Conservation (phyloP, 2,113 vertebrate genomes). For the Gracilinanus agilis region DNA sequence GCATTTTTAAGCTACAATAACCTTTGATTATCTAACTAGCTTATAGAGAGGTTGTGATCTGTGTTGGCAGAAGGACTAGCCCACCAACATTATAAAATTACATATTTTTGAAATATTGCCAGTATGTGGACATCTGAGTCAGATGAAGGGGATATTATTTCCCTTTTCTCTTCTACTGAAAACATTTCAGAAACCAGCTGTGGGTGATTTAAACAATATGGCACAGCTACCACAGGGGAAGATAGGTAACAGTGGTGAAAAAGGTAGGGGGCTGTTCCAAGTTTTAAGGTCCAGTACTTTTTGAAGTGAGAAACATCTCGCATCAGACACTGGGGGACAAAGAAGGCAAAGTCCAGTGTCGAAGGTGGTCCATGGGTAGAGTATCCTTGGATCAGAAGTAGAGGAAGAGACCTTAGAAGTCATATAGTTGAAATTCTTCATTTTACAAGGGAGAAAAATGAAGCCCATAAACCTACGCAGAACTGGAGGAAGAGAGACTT, state of each 20-base stretch:
- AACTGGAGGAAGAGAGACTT: too few relatives aligned
- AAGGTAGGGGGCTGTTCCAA: not conserved
- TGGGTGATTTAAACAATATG: too few relatives aligned
- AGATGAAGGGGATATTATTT: too few relatives aligned
- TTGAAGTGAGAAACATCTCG: not conserved
- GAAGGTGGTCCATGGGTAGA: not conserved
- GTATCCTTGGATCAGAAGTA: not conserved
- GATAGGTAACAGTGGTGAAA: too few relatives aligned
- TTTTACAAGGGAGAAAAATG: not conserved
- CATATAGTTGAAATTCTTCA: not conserved
- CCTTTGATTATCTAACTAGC: not conserved
- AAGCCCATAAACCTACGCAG: not conserved
- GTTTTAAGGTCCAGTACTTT: not conserved
- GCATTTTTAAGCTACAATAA: not conserved
- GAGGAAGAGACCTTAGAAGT: not conserved
- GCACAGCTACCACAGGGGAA: too few relatives aligned
- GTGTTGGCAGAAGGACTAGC: not conserved
- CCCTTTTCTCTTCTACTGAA: not conserved
- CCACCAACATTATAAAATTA: slow-evolving; percentile 29
- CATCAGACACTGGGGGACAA: not conserved
- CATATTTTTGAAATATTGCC: not conserved
- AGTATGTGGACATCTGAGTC: not conserved
- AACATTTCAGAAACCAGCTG: too few relatives aligned
- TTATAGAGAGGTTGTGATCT: slow-evolving; percentile 6
- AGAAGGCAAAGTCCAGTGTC: not conserved